phyloP scores from a whole-genome alignment of 2,113 vertebrate species.

The Crypturellus undulatus region DNA sequence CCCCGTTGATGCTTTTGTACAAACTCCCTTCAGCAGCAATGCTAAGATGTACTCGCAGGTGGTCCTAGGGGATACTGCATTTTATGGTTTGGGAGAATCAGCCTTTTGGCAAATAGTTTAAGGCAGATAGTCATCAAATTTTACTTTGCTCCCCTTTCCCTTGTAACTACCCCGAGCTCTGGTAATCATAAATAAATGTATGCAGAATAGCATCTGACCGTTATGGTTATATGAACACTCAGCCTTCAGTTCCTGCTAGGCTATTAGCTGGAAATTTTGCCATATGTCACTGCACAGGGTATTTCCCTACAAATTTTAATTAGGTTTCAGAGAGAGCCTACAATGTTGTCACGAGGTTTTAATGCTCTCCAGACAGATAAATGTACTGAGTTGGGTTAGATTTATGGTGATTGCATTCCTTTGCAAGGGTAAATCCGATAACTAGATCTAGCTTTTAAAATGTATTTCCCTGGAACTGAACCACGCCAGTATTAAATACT shows the following conservation, averaged over 20 bases:
- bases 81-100: constrained; percentile 43
- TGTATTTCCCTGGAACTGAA: not conserved
- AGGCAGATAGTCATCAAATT: constrained; percentile 28
- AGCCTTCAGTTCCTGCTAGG: constrained; percentile 41
- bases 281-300: constrained; percentile 56
- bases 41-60: constrained; percentile 21
- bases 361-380: constrained; percentile 61
- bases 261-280: constrained; percentile 62
- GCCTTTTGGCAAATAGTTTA: constrained; percentile 49
- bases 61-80: constrained; percentile 30
- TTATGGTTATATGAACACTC: constrained; percentile 54
- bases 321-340: constrained; percentile 57
- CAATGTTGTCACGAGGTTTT: constrained; percentile 48
- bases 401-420: constrained; percentile 42
- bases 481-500: not conserved
- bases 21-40: not conserved
- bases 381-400: constrained; percentile 7
- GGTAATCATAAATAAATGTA: constrained; percentile 62
- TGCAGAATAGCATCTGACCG: constrained; percentile 59
- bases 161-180: not conserved
- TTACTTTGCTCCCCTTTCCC: constrained; percentile 9
- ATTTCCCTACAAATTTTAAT: constrained; percentile 70
- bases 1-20: not conserved
- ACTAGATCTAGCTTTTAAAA: constrained; percentile 11
- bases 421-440: constrained; percentile 59